Evolutionary conservation across 2,797 vertebrate species (phyloP).

Genomic region (Arrhamphus sclerolepis): DNA sequence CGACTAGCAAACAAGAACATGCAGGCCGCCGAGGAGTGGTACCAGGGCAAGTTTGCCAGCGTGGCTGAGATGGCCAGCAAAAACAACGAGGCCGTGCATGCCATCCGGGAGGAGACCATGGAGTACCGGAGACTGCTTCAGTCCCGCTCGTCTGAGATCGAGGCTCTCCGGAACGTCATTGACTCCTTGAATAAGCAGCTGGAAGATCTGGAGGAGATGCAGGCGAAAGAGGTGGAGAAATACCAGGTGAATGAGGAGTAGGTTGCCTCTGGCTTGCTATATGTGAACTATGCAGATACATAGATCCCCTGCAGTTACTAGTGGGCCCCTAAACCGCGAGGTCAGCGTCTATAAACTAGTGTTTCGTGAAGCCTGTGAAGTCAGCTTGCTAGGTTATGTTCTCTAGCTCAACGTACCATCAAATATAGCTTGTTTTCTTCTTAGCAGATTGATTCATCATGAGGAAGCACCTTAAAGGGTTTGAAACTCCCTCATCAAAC

Average conservation of each 20-base stretch:
- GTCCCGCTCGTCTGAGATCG: constrained; percentile 84
- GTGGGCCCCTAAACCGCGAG: too few species aligned
- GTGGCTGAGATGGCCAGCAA: constrained; percentile 81
- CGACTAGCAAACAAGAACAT: constrained; percentile 84
- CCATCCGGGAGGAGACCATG: constrained; percentile 85
- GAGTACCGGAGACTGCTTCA: constrained; percentile 87
- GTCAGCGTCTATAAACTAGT: too few species aligned
- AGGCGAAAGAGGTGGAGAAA: constrained; percentile 82
- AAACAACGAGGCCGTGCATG: constrained; percentile 83
- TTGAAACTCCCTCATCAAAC: too few species aligned
- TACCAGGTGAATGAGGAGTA: constrained; percentile 79
- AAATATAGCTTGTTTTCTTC: too few species aligned
- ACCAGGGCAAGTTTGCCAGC: constrained; percentile 81
- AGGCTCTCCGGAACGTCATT: constrained; percentile 83
- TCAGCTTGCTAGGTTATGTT: too few species aligned
- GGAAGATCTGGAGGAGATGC: constrained; percentile 81
- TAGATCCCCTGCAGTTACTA: too few species aligned
- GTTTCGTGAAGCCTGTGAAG: too few species aligned
- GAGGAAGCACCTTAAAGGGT: too few species aligned
- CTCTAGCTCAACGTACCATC: too few species aligned
- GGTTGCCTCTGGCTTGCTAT: neutral
- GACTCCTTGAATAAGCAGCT: constrained; percentile 84
- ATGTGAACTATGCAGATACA: too few species aligned
- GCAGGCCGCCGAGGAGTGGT: constrained; percentile 86
- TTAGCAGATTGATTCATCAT: too few species aligned